phyloP scores from a whole-genome alignment of 2,888 invertebrate genomes.

The Seira ritae region DNA sequence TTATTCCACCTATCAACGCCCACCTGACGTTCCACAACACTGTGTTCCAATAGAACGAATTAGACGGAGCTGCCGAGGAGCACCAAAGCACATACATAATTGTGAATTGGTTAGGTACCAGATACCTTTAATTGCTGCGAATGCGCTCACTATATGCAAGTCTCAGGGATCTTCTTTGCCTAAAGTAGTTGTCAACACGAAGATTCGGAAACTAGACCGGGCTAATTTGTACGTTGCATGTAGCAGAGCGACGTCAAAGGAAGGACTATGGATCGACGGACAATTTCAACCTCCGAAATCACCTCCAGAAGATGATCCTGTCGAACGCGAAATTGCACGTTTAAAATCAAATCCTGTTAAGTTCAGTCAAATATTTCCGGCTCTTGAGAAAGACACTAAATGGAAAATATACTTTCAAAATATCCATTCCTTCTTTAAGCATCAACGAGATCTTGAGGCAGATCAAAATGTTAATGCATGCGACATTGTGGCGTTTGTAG shows the following conservation, averaged over 20 bases:
- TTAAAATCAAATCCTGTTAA: too few relatives aligned
- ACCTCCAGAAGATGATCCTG: conserved; percentile 28
- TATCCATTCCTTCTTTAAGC: conserved; percentile 26
- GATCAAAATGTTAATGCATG: conserved; percentile 22
- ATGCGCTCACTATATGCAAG: conserved; percentile 71
- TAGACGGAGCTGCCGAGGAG: conserved; percentile 4
- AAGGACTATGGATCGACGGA: conserved; percentile 54
- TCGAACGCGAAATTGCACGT: conserved; percentile 39
- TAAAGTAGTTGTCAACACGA: conserved; percentile 55
- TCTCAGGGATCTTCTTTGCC: conserved; percentile 67
- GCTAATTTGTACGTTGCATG: conserved; percentile 63
- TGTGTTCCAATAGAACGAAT: conserved; percentile 17
- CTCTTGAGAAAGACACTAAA: conserved; percentile 44
- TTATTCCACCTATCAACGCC: conserved; percentile 16
- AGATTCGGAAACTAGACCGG: neutral
- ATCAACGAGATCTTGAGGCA: neutral
- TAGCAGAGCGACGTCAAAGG: conserved; percentile 46
- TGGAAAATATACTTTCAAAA: conserved; percentile 53
- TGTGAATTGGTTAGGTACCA: conserved; percentile 52
- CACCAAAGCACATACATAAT: too few relatives aligned
- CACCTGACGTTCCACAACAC: neutral
- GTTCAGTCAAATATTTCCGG: conserved; percentile 26
- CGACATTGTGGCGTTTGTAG: conserved; percentile 24
- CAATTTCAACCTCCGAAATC: conserved; percentile 34
- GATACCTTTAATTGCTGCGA: conserved; percentile 68